Base-by-base conservation (phyloP, 2,113 vertebrate genomes). In the Pangasianodon gigas region DNA sequence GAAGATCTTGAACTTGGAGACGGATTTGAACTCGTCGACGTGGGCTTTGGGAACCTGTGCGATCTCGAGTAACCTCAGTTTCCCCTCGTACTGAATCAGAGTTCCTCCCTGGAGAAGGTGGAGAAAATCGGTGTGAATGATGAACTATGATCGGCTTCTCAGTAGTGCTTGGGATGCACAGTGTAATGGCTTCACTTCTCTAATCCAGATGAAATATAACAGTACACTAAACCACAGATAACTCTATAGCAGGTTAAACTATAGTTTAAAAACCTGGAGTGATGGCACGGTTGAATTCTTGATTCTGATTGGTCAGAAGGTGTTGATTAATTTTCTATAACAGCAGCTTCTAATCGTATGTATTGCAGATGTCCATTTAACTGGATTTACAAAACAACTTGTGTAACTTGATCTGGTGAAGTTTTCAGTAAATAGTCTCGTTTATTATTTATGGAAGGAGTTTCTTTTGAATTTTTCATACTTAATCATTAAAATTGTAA, bases 1-100 rank as follows among this genome's bases (percentile, higher is more conserved):
- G 95, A 99, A 99, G 94, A 99, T 99, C 96, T 99, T 99, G 94
- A 99, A 99, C 94, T 99, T 99, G 18, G 98, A 97, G 87, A 99
- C 98, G 0, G 98, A 99, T 92, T 99, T 99, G 96, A 99, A 99
- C 88, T 99, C 98, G 91, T 99, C 98, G 32, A 99, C 98, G 0
- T 99, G 98, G 18, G 98, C 95, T 95, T 98, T 99, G 69, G 98
- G 98, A 86, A 99, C 98, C 94, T 99, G 98, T 85, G 98, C 98
- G 24, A 99, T 99, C 96, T 99, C 98, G 93, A 99, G 96, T 93
- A 99, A 95, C 77, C 98, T 97, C 94, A 99, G 95, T 91, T 99
- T 99, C 13, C 98, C 98, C 60, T 98, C 97, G 0, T 99, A 99
- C 54, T 99, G 96, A 10, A 98, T 99, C 87, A 99, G 94, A 0